These are phyloP conservation scores for Nemotelus nigrinus DNA, from an alignment of 2,888 invertebrate species.

Conservation along the genomic window DNA sequence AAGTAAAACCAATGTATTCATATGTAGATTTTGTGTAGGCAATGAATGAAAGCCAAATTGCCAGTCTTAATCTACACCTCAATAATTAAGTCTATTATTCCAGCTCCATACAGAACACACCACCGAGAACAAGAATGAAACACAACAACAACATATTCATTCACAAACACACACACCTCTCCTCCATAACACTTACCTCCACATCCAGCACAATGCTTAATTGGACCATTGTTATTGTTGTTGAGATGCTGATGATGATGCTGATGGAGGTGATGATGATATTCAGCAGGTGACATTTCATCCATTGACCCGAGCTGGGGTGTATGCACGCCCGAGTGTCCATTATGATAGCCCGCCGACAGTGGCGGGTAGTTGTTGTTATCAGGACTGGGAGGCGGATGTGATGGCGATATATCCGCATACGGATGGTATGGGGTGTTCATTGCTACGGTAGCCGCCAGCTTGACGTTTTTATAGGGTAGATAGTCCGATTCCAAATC, in stretches of 20 bases:
- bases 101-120: too few relatives aligned
- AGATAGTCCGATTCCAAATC: constrained; percentile 54
- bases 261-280: constrained; percentile 55
- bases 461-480: constrained; percentile 71
- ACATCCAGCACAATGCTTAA: constrained; percentile 90
- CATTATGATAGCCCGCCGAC: constrained; percentile 66
- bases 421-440: constrained; percentile 91
- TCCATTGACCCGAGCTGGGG: constrained; percentile 62
- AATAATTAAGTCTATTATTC: too few relatives aligned
- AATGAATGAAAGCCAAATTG: too few relatives aligned
- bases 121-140: too few relatives aligned
- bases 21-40: too few relatives aligned
- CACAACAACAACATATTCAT: too few relatives aligned
- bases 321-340: constrained; percentile 60
- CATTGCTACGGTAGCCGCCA: constrained; percentile 89
- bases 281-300: constrained; percentile 60
- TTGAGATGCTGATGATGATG: constrained; percentile 58
- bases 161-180: too few relatives aligned
- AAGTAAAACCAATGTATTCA: too few relatives aligned
- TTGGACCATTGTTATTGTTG: constrained; percentile 63
- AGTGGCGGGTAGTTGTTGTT: constrained; percentile 73
- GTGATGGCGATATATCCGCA: constrained; percentile 81
- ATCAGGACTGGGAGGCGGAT: constrained; percentile 79
- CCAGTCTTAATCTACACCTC: too few relatives aligned
- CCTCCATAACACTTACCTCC: constrained; percentile 68